Conservation (phyloP, 2,888 invertebrate genomes). For the Drosophila emarginata region DNA sequence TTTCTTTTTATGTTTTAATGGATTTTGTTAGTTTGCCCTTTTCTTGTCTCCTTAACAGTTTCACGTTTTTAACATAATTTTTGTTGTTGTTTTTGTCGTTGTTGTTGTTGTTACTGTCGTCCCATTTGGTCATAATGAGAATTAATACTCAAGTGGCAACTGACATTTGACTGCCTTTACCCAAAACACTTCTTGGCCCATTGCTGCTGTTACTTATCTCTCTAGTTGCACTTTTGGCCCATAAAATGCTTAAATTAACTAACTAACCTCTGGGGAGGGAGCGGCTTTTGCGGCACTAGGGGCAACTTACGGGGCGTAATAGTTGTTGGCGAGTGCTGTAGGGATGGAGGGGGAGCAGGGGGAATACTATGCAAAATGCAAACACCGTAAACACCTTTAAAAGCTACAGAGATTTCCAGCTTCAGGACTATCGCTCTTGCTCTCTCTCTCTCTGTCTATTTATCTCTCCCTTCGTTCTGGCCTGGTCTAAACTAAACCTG, state of each 20-base stretch:
- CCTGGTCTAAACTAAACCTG: constrained; percentile 64
- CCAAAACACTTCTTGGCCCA: background rate
- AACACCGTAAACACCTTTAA: constrained; percentile 74
- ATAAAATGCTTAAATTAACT: constrained; percentile 73
- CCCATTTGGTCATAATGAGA: constrained; percentile 37
- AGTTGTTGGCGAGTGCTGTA: background rate
- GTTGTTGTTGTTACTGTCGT: constrained; percentile 13
- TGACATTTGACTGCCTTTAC: constrained; percentile 29
- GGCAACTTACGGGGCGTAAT: background rate
- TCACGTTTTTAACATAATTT: constrained; percentile 25
- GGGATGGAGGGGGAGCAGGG: background rate
- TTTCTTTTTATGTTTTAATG: constrained; percentile 26
- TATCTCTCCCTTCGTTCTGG: background rate
- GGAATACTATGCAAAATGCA: constrained; percentile 40
- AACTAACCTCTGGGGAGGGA: constrained; percentile 55
- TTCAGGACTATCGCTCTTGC: constrained; percentile 8
- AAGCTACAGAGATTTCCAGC: constrained; percentile 43
- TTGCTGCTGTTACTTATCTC: constrained; percentile 2
- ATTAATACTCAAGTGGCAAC: constrained; percentile 50
- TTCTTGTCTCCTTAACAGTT: constrained; percentile 12
- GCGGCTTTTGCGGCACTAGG: background rate
- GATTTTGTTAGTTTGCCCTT: constrained; percentile 47
- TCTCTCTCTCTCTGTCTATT: background rate
- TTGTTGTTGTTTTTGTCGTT: constrained; percentile 7
- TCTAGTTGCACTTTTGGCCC: constrained; percentile 50